These are phyloP conservation scores for Epizoanthus rinbou DNA, from an alignment of 92 coral and sea anemone genomes.

Conservation along the genomic window DNA sequence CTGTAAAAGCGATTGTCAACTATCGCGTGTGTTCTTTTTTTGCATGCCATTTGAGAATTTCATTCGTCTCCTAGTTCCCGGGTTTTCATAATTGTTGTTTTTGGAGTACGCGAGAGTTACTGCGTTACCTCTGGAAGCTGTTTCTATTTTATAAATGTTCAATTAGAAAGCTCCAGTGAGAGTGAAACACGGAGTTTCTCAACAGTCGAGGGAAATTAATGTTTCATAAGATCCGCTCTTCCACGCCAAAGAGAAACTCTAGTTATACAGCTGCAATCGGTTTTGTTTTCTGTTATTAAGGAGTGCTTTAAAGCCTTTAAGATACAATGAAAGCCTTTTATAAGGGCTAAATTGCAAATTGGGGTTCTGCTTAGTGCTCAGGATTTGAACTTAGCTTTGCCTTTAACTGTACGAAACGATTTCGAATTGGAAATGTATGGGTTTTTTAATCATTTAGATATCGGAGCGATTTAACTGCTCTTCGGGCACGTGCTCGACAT, in stretches of 20 bases:
- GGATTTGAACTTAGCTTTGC: not conserved
- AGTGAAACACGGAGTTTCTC: constrained; percentile 22
- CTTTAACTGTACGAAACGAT: constrained; percentile 1
- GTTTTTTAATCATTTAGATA: constrained; percentile 3
- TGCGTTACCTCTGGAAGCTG: constrained; percentile 9
- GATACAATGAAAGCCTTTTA: constrained; percentile 32
- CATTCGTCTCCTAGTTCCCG: constrained; percentile 32
- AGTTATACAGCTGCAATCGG: constrained; percentile 42
- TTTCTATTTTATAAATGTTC: constrained; percentile 3
- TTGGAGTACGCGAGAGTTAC: constrained; percentile 17
- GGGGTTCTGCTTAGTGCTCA: not conserved
- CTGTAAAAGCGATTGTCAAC: constrained; percentile 29
- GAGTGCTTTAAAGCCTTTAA: constrained; percentile 37
- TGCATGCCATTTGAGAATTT: constrained; percentile 44
- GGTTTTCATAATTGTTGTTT: not conserved
- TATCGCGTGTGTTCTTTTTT: constrained; percentile 47
- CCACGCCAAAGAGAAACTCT: constrained; percentile 27
- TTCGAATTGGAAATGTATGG: constrained; percentile 11
- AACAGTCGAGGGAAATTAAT: constrained; percentile 56
- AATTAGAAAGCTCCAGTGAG: constrained; percentile 24
- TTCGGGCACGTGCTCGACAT: constrained; percentile 30
- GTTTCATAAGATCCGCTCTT: constrained; percentile 62
- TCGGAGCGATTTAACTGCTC: constrained; percentile 12
- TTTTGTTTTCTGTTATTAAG: constrained; percentile 47
- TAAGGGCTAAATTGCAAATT: constrained; percentile 29